Percentiles rank a stretch among this genome's conserved stretches.
These are phyloP conservation scores for Tenthredo mesomela DNA, from an alignment of 2,888 invertebrate genomes.

Conservation along the genomic window DNA sequence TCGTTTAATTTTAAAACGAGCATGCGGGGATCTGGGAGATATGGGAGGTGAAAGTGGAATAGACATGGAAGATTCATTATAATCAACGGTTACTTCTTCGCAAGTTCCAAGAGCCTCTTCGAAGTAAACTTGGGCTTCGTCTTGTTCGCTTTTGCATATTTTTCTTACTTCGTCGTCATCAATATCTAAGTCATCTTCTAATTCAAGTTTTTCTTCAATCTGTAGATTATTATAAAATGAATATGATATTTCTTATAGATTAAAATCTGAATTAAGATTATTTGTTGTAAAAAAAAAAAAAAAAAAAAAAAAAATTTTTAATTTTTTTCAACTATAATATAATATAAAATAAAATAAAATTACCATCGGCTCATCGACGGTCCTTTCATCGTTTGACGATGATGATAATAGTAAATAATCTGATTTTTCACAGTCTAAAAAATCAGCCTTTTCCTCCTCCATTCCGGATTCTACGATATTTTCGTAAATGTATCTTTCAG, in stretches of 20 bases:
- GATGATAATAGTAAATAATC: constrained; percentile 59
- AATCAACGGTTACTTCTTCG: constrained; percentile 57
- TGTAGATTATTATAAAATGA: neutral
- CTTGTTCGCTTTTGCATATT: neutral
- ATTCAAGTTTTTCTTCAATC: constrained; percentile 18
- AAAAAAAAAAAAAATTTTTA: too few relatives aligned
- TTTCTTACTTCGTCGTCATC: neutral
- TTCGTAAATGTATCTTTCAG: constrained; percentile 58
- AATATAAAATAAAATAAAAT: neutral
- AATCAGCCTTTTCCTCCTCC: constrained; percentile 54
- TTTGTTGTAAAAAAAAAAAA: neutral
- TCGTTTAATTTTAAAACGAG: constrained; percentile 53
- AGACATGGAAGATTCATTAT: constrained; percentile 53
- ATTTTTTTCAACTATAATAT: neutral
- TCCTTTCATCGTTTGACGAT: constrained; percentile 58
- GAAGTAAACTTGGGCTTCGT: constrained; percentile 47
- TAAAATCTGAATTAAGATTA: neutral
- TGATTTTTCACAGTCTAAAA: constrained; percentile 55
- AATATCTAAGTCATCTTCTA: neutral
- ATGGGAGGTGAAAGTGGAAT: constrained; percentile 29
- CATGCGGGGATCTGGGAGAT: constrained; percentile 15
- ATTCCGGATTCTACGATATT: constrained; percentile 59
- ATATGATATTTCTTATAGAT: neutral
- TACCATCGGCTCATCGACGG: constrained; percentile 61
- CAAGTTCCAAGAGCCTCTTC: constrained; percentile 53